Evolutionary conservation across 2,113 vertebrate species (phyloP).

Genomic region (Cebus imitator): DNA sequence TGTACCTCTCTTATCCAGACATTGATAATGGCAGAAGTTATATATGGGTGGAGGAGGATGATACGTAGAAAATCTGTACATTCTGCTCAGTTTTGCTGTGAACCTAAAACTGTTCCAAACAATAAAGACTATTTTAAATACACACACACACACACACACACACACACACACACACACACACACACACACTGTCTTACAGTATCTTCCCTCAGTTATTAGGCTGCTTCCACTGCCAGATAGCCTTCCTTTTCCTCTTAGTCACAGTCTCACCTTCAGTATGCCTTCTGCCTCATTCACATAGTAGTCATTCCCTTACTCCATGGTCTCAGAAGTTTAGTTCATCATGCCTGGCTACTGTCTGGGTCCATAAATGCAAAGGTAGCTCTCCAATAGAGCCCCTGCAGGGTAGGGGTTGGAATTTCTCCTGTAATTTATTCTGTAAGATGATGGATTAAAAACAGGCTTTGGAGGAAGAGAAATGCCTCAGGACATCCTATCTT

Average conservation of each 20-base stretch:
- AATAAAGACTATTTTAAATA: not conserved
- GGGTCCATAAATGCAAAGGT: fast-evolving
- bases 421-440: not conserved
- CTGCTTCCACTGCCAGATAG: fast-evolving
- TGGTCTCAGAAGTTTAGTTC: not conserved
- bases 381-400: not conserved
- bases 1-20: too few species aligned
- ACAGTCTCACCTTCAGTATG: not conserved
- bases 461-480: not conserved
- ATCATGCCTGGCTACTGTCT: not conserved
- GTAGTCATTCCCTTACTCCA: not conserved
- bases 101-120: not conserved
- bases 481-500: not conserved
- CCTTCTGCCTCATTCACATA: fast-evolving
- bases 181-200: not conserved
- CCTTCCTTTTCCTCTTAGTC: too few species aligned
- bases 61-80: not conserved
- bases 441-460: not conserved
- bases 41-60: not conserved
- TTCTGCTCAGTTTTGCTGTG: not conserved
- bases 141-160: not conserved
- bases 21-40: not conserved
- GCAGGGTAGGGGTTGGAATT: too few species aligned
- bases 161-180: not conserved
- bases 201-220: too few species aligned